Conservation (phyloP, 2,113 vertebrate species). For the Lagopus leucura region DNA sequence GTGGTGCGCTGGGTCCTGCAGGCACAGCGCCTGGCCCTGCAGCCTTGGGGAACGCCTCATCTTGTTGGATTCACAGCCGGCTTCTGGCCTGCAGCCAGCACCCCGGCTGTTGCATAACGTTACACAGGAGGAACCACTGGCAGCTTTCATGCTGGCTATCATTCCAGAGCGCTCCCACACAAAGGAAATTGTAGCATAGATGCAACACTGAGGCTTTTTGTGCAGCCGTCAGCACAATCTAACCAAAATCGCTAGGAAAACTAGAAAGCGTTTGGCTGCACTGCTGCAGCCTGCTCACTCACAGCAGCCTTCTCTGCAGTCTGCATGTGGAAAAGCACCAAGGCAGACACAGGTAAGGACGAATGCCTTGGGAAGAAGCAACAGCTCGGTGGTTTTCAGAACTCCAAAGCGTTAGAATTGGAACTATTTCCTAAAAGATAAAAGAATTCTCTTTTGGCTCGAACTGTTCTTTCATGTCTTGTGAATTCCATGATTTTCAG, state of each 20-base stretch:
- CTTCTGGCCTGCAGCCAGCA: not conserved
- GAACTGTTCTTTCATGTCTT: not conserved
- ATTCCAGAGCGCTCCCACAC: conserved; percentile 64
- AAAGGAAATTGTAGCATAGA: conserved; percentile 56
- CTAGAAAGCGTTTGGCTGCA: conserved; percentile 16
- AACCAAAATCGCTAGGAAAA: conserved; percentile 10
- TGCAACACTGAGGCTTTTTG: conserved; percentile 45
- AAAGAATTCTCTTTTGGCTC: conserved; percentile 63
- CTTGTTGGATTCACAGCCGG: conserved; percentile 21
- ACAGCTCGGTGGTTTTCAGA: not conserved
- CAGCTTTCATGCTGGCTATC: conserved; percentile 60
- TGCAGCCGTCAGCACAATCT: conserved; percentile 30
- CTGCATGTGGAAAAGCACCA: not conserved
- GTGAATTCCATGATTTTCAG: conserved; percentile 2
- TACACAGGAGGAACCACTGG: conserved; percentile 57
- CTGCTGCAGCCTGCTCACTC: not conserved
- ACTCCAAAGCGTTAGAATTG: not conserved
- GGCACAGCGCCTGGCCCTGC: not conserved
- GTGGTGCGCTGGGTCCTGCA: not conserved
- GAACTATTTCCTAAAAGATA: not conserved
- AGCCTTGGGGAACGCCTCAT: not conserved
- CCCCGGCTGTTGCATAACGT: conserved; percentile 59
- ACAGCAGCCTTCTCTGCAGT: not conserved
- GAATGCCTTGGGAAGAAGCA: not conserved
- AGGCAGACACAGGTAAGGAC: conserved; percentile 45